phyloP scores from a whole-genome alignment of 1,140 invertebrate species.

The Coenobita brevimanus region DNA sequence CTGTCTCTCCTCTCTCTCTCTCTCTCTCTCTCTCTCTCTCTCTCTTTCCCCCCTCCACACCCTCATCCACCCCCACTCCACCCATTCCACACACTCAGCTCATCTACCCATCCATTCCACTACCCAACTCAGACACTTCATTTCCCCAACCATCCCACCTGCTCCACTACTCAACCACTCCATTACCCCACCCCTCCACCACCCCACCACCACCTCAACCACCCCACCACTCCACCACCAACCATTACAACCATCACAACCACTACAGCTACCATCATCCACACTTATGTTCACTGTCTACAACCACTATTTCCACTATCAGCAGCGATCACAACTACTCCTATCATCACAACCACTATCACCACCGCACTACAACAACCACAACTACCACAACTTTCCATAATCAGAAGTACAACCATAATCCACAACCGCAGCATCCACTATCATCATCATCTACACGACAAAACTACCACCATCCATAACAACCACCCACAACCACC shows the following conservation, averaged over 20 bases:
- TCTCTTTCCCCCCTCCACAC: background rate
- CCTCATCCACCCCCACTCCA: background rate
- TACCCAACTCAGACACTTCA: background rate
- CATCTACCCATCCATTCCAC: background rate
- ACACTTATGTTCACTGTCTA: background rate
- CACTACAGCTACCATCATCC: background rate
- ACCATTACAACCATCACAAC: background rate
- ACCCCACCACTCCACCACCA: background rate
- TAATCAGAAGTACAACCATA: background rate
- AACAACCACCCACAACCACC: too few species aligned
- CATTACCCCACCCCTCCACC: background rate
- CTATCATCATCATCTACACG: too few species aligned
- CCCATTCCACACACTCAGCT: background rate
- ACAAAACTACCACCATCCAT: too few species aligned
- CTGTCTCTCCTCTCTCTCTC: too few species aligned
- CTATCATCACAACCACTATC: too few species aligned
- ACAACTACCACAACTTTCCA: background rate
- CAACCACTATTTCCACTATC: background rate
- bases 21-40: too few species aligned
- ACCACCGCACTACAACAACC: too few species aligned
- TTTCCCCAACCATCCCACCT: background rate
- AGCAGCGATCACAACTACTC: background rate
- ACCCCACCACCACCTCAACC: conserved; percentile 1
- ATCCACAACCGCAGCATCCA: too few species aligned
- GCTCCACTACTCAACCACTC: background rate